Evolutionary conservation across 2,797 vertebrate species (phyloP).

Genomic region (Eutrigla gurnardus): DNA sequence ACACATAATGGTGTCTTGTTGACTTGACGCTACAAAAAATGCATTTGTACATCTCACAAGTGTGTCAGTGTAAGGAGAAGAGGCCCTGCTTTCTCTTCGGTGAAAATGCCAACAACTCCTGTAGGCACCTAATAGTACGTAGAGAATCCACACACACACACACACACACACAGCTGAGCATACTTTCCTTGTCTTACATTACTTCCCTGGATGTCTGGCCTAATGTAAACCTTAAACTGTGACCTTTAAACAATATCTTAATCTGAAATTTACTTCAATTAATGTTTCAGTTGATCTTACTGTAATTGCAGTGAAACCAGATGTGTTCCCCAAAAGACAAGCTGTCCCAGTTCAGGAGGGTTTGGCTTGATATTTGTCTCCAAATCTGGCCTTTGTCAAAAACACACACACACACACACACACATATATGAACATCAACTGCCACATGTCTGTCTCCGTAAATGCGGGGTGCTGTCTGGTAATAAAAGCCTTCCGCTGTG

Average conservation of each 20-base stretch:
- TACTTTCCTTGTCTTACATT: conserved; percentile 31
- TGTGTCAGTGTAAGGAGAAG: conserved; percentile 20
- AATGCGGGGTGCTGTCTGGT: conserved; percentile 55
- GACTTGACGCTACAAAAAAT: background rate
- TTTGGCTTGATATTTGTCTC: conserved; percentile 29
- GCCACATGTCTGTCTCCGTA: conserved; percentile 39
- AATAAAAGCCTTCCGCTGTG: conserved; percentile 74
- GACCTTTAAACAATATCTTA: background rate
- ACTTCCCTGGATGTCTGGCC: conserved; percentile 14
- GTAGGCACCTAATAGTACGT: conserved; percentile 37
- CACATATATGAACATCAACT: conserved; percentile 33
- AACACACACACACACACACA: conserved; percentile 20
- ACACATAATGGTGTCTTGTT: background rate
- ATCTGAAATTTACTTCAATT: background rate
- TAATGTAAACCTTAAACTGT: conserved; percentile 32
- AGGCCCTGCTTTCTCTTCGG: conserved; percentile 26
- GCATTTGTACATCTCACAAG: conserved; percentile 8
- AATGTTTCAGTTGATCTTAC: background rate
- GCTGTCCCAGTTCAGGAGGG: background rate
- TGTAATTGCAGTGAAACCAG: conserved; percentile 5
- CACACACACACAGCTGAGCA: conserved; percentile 17
- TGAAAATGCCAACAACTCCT: conserved; percentile 55
- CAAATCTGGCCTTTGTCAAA: conserved; percentile 32
- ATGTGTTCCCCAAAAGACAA: conserved; percentile 5
- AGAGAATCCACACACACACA: conserved; percentile 20